These are phyloP conservation scores for Limosa lapponica DNA, from an alignment of 2,797 vertebrate genomes.

Conservation along the genomic window DNA sequence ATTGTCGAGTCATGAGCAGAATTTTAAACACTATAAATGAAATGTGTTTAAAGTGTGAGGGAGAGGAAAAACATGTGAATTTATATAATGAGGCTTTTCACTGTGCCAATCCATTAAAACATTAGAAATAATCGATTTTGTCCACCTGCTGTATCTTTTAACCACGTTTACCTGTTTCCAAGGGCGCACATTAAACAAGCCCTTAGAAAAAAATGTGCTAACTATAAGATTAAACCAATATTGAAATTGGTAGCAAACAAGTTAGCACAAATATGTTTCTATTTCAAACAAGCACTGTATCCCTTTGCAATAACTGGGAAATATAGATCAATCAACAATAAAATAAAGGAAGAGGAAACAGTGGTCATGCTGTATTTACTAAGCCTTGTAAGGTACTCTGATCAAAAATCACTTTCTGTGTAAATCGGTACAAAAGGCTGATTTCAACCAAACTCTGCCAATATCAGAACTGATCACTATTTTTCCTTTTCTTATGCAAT, in stretches of 20 bases:
- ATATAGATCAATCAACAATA: neutral
- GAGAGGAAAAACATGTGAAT: neutral
- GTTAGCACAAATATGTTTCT: neutral
- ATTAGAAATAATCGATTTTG: neutral
- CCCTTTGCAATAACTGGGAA: neutral
- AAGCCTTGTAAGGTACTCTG: neutral
- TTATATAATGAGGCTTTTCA: neutral
- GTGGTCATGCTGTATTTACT: neutral
- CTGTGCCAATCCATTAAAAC: neutral
- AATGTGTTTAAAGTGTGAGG: neutral
- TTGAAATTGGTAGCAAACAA: neutral
- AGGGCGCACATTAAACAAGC: neutral
- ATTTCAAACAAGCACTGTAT: neutral
- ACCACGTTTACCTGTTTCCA: neutral
- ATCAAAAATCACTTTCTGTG: neutral
- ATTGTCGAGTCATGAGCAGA: accelerated
- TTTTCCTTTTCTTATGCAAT: neutral
- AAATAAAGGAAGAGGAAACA: neutral
- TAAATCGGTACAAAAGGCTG: neutral
- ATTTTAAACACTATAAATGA: neutral
- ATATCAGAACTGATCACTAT: neutral
- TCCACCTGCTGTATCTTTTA: neutral
- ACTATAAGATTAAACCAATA: neutral
- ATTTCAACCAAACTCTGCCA: neutral
- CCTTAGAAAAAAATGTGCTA: neutral